Base-by-base conservation (phyloP, 1,140 invertebrate genomes). In the Pogonus chalceus region DNA sequence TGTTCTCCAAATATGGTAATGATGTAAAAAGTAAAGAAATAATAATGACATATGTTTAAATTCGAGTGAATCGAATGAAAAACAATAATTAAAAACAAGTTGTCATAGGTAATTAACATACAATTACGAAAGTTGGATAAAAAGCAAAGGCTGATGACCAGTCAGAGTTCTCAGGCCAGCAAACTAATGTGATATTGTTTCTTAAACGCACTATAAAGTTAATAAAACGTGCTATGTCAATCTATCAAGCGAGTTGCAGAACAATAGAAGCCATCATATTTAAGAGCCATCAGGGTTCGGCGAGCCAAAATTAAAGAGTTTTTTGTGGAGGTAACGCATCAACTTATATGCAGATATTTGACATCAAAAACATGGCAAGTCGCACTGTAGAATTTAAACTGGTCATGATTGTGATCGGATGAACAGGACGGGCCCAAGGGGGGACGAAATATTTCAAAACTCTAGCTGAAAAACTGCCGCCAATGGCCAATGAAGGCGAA, bases 251-350 rank as follows among this genome's bases (percentile, higher is more conserved):
- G 37, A 18, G n/a, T n/a, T n/a, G n/a, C n/a, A n/a, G 14, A 14
- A 43, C 37, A 43, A 43, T 43, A 43, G 37, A 18, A 43, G 18
- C 37, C 37, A 43, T 43, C 37, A 43, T 43, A 43, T 43, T 43
- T 43, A 43, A 43, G 18, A 18, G 37, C 37, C 37, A 4, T 16
- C n/a, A n/a, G 9, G 37, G 9, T 43, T 3, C 9, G 37, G 18
- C 37, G 18, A n/a, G n/a, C n/a, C n/a, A 18, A 43, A 43, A 43
- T 43, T 43, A 43, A 43, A 43, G 37, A 43, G 26, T 43, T 43
- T 43, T 43, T 43, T 43, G 37, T 43, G 37, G 18, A 4, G 37
- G 18, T 43, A 10, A 4, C 9, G 37, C 37, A 9, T 7, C 37
- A 43, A 43, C 37, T 4, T 43, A 16, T 43, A 43, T 43, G 37